Conservation (phyloP, 1,140 invertebrate genomes). For the Dinothrombium tinctorium region DNA sequence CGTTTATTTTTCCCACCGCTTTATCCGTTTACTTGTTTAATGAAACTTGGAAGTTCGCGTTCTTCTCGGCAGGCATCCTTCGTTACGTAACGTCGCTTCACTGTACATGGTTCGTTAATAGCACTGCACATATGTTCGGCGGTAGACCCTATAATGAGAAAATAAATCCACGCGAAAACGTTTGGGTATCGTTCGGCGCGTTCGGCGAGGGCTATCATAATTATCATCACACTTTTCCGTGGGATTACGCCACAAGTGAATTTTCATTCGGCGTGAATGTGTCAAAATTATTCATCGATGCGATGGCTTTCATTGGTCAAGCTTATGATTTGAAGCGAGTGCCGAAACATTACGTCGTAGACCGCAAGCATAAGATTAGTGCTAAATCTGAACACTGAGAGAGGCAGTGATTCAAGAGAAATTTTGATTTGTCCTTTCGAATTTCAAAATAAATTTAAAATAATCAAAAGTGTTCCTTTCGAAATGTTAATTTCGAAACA, state of each 20-base stretch:
- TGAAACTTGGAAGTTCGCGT: no score
- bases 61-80: no score
- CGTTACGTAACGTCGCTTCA: conserved; percentile 26
- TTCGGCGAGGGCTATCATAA: conserved; percentile 29
- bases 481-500: no score
- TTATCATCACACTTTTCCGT: conserved; percentile 31
- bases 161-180: conserved; percentile 25
- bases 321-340: conserved; percentile 47
- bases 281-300: conserved; percentile 32
- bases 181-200: conserved; percentile 21
- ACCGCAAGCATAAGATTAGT: no score
- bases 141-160: conserved; percentile 23
- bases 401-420: no score
- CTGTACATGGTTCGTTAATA: conserved; percentile 25
- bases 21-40: no score
- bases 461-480: no score
- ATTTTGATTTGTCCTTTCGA: no score
- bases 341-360: background rate
- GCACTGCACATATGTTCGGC: conserved; percentile 26
- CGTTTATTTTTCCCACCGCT: no score
- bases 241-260: conserved; percentile 26
- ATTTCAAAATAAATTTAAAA: no score
- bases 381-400: no score
- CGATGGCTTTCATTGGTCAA: conserved; percentile 30
- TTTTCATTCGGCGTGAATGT: conserved; percentile 34